These are phyloP conservation scores for Ostrea denselamellosa DNA, from an alignment of 1,140 invertebrate genomes.

Conservation along the genomic window DNA sequence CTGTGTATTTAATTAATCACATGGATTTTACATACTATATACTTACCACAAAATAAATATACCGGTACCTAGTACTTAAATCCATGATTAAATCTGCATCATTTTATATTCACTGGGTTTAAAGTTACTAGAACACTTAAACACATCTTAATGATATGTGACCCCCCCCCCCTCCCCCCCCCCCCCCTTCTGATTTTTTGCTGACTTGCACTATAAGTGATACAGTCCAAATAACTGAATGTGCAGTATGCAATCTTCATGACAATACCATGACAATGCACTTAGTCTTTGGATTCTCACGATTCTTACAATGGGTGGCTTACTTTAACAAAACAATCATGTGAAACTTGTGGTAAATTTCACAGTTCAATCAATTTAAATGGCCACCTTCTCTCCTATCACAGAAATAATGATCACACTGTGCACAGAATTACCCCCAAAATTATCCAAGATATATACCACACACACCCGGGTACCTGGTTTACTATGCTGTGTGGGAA, in stretches of 20 bases:
- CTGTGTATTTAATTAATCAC: neutral
- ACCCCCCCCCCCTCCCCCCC: too few species aligned
- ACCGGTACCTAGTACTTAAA: neutral
- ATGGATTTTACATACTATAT: neutral
- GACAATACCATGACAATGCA: neutral
- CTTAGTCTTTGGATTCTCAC: neutral
- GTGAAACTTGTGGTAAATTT: neutral
- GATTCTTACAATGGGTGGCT: neutral
- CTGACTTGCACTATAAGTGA: neutral
- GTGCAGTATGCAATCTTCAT: neutral
- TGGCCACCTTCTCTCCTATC: neutral
- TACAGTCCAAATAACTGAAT: neutral
- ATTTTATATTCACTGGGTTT: too few species aligned
- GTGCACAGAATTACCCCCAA: neutral
- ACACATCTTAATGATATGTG: too few species aligned
- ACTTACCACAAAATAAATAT: neutral
- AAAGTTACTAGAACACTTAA: too few species aligned
- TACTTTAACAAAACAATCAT: neutral
- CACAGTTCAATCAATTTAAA: conserved; percentile 36
- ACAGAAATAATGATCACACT: neutral
- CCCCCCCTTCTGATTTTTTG: neutral
- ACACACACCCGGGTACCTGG: neutral
- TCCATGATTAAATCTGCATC: neutral
- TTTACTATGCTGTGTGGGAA: neutral
- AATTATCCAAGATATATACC: neutral